A percentile compares a stretch with the other conserved stretches of the same genome.
Conservation (phyloP, 2,888 invertebrate species). For the Labia minor region DNA sequence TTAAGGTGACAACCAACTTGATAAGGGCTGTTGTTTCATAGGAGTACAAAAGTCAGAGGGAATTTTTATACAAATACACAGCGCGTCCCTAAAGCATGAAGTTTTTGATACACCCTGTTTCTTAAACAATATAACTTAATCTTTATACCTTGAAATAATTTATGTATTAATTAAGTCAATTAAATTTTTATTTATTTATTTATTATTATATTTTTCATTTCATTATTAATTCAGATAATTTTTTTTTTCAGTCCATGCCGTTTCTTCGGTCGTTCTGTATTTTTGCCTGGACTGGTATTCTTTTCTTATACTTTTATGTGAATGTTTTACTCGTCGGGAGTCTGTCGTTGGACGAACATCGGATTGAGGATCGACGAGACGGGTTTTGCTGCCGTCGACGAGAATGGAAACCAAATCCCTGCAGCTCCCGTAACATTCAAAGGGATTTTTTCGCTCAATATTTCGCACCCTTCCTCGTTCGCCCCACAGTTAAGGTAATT, state of each 20-base stretch:
- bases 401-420: conserved; percentile 36
- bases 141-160: too few relatives aligned
- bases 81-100: too few relatives aligned
- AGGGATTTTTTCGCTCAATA: conserved; percentile 35
- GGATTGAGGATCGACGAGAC: conserved; percentile 33
- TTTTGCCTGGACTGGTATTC: conserved; percentile 40
- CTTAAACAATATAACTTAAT: too few relatives aligned
- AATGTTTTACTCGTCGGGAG: conserved; percentile 41
- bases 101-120: too few relatives aligned
- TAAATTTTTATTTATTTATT: too few relatives aligned
- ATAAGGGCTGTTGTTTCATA: too few relatives aligned
- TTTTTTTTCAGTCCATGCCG: conserved; percentile 34
- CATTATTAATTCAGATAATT: background rate
- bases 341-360: conserved; percentile 38
- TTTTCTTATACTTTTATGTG: conserved; percentile 38
- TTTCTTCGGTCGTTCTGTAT: conserved; percentile 41
- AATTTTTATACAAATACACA: too few relatives aligned
- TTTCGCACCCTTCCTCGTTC: conserved; percentile 35
- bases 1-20: too few relatives aligned
- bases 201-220: too few relatives aligned
- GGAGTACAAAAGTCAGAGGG: too few relatives aligned
- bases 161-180: too few relatives aligned
- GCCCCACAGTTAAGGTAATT: conserved; percentile 34
- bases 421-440: conserved; percentile 36
- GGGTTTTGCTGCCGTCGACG: conserved; percentile 32